phyloP scores from a whole-genome alignment of 2,888 invertebrate genomes.

The Tipula unca region DNA sequence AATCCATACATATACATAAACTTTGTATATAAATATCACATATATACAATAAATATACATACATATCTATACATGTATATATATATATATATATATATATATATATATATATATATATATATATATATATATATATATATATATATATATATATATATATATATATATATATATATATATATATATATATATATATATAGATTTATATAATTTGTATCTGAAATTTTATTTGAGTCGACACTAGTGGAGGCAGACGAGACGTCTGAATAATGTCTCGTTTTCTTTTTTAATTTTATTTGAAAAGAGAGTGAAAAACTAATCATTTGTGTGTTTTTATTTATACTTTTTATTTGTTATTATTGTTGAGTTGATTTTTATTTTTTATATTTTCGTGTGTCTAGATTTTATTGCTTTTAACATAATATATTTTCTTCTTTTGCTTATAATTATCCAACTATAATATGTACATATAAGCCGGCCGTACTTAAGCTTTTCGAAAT shows the following conservation, averaged over 20 bases:
- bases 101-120: background rate
- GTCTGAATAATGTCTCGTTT: background rate
- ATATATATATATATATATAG: background rate
- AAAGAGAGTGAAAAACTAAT: background rate
- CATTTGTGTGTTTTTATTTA: background rate
- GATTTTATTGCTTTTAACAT: background rate
- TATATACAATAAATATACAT: background rate
- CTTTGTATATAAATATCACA: too few species aligned
- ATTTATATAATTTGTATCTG: background rate
- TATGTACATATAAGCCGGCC: too few species aligned
- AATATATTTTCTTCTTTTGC: background rate
- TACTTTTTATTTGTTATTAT: background rate
- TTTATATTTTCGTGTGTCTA: background rate
- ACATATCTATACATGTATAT: background rate
- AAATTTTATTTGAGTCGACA: background rate
- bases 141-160: background rate
- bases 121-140: background rate
- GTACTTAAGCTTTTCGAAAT: background rate
- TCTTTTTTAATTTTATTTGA: background rate
- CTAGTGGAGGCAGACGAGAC: background rate
- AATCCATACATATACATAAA: too few species aligned
- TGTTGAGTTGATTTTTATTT: background rate
- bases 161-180: background rate
- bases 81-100: background rate
- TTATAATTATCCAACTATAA: background rate